Evolutionary conservation across 2,888 invertebrate genomes (phyloP).

Genomic region (Heliconius ethilla): DNA sequence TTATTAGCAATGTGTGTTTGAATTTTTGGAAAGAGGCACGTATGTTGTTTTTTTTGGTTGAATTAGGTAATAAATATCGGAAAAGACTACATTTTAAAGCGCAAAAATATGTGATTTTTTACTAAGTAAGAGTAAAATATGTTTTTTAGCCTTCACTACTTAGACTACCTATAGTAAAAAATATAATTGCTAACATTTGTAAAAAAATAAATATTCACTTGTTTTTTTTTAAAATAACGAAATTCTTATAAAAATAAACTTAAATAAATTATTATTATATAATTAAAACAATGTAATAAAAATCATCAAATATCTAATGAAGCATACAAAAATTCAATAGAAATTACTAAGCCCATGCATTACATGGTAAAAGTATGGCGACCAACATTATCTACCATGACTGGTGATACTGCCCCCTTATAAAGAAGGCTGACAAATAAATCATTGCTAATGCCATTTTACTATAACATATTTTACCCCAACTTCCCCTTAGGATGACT

Average conservation of each 20-base stretch:
- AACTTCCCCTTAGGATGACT: slow-evolving; percentile 48
- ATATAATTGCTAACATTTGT: too few species aligned
- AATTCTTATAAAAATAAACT: too few species aligned
- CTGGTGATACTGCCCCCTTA: slow-evolving; percentile 67
- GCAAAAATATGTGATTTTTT: too few species aligned
- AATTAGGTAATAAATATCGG: too few species aligned
- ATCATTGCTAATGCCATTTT: slow-evolving; percentile 77
- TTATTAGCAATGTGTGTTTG: not conserved
- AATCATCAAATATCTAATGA: slow-evolving; percentile 13
- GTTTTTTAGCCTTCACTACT: too few species aligned
- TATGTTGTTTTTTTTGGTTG: not conserved
- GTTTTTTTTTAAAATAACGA: too few species aligned
- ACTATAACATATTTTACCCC: slow-evolving; percentile 68
- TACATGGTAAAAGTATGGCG: slow-evolving; percentile 52
- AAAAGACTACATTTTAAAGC: too few species aligned
- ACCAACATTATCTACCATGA: slow-evolving; percentile 76
- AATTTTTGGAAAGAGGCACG: not conserved
- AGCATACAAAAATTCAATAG: slow-evolving; percentile 19
- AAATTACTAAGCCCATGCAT: slow-evolving; percentile 29
- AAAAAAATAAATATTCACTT: too few species aligned
- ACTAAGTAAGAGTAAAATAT: too few species aligned
- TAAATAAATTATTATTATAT: not conserved
- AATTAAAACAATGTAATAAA: not conserved
- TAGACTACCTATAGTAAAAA: too few species aligned
- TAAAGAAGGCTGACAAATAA: slow-evolving; percentile 67